Conservation (phyloP, 2,797 vertebrate genomes). For the Galago senegalensis region DNA sequence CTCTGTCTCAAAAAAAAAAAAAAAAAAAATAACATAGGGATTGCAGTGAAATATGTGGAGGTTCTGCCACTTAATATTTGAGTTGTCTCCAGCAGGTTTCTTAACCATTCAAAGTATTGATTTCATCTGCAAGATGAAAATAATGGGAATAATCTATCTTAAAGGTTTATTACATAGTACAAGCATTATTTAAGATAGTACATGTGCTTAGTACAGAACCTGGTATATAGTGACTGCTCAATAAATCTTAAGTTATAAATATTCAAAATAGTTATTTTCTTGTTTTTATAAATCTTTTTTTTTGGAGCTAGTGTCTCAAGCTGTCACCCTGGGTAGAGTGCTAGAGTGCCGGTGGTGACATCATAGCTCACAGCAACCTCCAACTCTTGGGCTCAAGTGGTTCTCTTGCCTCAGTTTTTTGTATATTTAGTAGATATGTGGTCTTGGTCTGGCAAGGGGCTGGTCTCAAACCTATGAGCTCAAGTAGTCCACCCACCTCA, state of each 20-base stretch:
- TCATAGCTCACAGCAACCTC: too few species aligned
- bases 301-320: background rate
- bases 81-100: conserved; percentile 17
- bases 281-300: background rate
- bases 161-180: background rate
- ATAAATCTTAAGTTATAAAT: conserved; percentile 64
- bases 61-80: conserved; percentile 60
- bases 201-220: background rate
- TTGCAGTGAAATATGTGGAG: conserved; percentile 43
- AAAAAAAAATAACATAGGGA: background rate
- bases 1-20: too few species aligned
- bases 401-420: too few species aligned
- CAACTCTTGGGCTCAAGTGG: too few species aligned
- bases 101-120: conserved; percentile 16
- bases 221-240: background rate
- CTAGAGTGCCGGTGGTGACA: too few species aligned
- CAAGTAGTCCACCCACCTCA: too few species aligned
- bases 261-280: conserved; percentile 47
- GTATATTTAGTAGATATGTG: too few species aligned
- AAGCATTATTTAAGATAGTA: conserved; percentile 46
- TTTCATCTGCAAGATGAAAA: conserved; percentile 62
- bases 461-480: too few species aligned
- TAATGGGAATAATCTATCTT: conserved; percentile 3
- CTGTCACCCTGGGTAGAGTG: too few species aligned
- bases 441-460: too few species aligned